Evolutionary conservation across 2,888 invertebrate species (phyloP).

Genomic region (Agriopis aurantiaria): DNA sequence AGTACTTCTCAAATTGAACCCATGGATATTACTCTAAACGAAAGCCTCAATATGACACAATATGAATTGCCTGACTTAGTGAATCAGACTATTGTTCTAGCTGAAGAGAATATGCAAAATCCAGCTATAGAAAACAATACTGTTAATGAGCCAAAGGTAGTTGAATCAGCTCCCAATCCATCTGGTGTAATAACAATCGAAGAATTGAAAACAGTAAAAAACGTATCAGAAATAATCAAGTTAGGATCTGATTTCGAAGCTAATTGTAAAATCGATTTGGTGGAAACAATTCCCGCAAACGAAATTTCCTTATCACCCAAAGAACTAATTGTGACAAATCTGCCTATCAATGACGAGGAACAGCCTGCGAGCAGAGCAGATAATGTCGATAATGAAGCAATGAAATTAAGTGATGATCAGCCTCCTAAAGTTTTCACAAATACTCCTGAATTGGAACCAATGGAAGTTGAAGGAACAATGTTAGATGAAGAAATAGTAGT

Average conservation of each 20-base stretch:
- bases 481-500: constrained; percentile 61
- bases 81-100: constrained; percentile 45
- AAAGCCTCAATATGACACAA: constrained; percentile 33
- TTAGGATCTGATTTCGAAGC: background rate
- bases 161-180: background rate
- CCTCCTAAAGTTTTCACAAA: constrained; percentile 12
- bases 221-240: background rate
- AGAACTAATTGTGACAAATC: background rate
- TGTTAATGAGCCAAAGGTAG: constrained; percentile 50
- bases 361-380: background rate
- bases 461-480: constrained; percentile 20
- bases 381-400: background rate
- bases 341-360: background rate
- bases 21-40: constrained; percentile 47
- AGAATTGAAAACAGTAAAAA: background rate
- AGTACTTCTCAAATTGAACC: constrained; percentile 21
- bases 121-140: constrained; percentile 25
- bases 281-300: background rate
- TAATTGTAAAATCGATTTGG: background rate
- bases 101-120: constrained; percentile 15
- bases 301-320: background rate
- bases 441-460: constrained; percentile 13
- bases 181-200: background rate
- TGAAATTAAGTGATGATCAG: background rate
- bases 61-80: constrained; percentile 51